A percentile compares a stretch with the other conserved stretches of the same genome.
Conservation (phyloP, 2,797 vertebrate species). For the Onychomys torridus region DNA sequence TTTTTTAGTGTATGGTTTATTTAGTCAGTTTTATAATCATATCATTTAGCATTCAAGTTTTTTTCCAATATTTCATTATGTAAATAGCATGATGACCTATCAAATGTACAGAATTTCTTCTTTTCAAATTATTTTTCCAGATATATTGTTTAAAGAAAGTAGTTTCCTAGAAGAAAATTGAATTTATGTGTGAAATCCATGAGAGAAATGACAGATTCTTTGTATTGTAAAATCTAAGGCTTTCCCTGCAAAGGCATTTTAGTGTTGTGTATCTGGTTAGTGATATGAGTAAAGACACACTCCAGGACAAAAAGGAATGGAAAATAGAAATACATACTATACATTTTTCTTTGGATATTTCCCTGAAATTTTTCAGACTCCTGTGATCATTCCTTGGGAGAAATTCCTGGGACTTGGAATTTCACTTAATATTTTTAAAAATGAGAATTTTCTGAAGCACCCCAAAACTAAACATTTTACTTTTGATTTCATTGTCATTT, state of each 20-base stretch:
- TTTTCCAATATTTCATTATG: not conserved
- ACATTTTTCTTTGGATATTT: not conserved
- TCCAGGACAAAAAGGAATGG: not conserved
- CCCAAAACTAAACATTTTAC: not conserved
- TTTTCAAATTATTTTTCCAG: not conserved
- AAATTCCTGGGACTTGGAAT: not conserved
- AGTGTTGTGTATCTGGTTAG: not conserved
- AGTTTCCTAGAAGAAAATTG: not conserved
- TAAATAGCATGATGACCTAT: not conserved
- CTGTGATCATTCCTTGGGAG: not conserved
- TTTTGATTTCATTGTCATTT: conserved; percentile 33
- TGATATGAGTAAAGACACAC: not conserved
- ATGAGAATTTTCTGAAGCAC: not conserved
- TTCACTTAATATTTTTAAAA: not conserved
- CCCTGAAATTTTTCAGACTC: not conserved
- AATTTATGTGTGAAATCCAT: not conserved
- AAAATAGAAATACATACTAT: not conserved
- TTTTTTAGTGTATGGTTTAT: not conserved
- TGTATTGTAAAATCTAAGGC: not conserved
- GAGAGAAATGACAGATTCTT: not conserved
- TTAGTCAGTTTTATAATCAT: conserved; percentile 9
- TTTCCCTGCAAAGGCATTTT: not conserved
- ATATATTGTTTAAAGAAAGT: not conserved
- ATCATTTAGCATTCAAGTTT: not conserved
- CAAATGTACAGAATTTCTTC: not conserved